Percentiles rank a stretch among this genome's conserved stretches.
These are phyloP conservation scores for Actinemys pallida DNA, from an alignment of 2,113 vertebrate species.

Conservation along the genomic window DNA sequence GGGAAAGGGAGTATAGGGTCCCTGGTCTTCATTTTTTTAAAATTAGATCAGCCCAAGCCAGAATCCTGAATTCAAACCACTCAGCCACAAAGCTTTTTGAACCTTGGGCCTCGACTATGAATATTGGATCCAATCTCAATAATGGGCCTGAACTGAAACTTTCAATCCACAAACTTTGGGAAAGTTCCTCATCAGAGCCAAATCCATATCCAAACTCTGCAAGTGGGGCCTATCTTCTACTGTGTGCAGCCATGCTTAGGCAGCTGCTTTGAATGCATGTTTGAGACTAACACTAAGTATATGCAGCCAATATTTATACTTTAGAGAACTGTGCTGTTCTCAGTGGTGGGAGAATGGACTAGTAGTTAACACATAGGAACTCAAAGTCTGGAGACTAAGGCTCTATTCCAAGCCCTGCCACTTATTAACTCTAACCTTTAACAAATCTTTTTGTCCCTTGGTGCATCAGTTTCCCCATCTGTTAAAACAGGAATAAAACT, in stretches of 20 bases:
- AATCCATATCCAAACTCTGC: neutral
- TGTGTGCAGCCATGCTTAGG: neutral
- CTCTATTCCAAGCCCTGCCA: neutral
- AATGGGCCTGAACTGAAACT: neutral
- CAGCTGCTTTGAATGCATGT: conserved; percentile 12
- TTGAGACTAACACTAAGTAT: neutral
- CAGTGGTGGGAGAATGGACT: conserved; percentile 40
- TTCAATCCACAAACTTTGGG: neutral
- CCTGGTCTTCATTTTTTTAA: neutral
- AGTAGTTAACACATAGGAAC: conserved; percentile 56
- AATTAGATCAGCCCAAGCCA: neutral
- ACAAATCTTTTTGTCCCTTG: conserved; percentile 50
- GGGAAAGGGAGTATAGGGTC: fast-evolving
- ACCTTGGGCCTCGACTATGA: neutral
- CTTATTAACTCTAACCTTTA: neutral
- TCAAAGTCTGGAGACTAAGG: conserved; percentile 44
- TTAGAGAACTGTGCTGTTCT: conserved; percentile 23
- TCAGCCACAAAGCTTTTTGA: neutral
- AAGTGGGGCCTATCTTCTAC: neutral
- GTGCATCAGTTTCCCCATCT: conserved; percentile 68
- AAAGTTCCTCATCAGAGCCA: neutral
- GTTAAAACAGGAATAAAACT: conserved; percentile 36
- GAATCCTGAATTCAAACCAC: neutral
- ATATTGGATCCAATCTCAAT: neutral
- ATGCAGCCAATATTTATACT: conserved; percentile 45